Evolutionary conservation across 2,113 vertebrate genomes (phyloP), one percentile per base, ranked within the genome.

Genomic region (Phalacrocorax aristotelis): DNA sequence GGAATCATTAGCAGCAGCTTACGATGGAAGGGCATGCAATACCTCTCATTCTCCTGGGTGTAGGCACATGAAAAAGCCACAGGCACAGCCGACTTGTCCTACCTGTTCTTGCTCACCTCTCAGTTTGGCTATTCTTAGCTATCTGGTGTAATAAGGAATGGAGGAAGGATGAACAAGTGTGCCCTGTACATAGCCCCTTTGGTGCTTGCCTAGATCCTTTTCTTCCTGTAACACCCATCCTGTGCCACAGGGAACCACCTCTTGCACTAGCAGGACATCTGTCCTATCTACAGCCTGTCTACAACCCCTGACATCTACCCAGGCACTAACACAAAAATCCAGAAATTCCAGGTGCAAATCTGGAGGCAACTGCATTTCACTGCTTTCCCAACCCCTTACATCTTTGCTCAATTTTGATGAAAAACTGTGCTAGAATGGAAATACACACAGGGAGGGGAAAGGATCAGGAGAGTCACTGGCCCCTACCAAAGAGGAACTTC

Each of bases 31-130:
- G 76, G 66, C 62, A 46, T 69, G 88, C 93, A 34, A 62, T 61
- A 58, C 86, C 74, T 94, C 83, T 75, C 85, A 2, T 92, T 48
- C 89, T 89, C 52, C 57, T 46, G 54, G 66, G 8, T 36, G 84
- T 5, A 94, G 87, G 83, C 69, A 69, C 80, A 84, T 25, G 61
- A 90, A 66, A 96, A 78, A 86, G 76, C 91, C 78, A 96, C 76
- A 92, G 65, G 93, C 91, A 38, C 77, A 34, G 91, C 91, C 92
- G 93, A 95, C 96, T 89, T 15, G 87, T 83, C 94, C 78, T 96
- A 64, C 94, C 89, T 89, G 89, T 91, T 97, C 83, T 36, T 81
- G 64, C 72, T 85, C 57, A 60, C 54, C 76, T 60, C 89, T 40
- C 72, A 3, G 2, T 16, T 76, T 42, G 90, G 72, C 79, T 40